Conservation (phyloP, 2,797 vertebrate genomes). For the Alectoris magna region DNA sequence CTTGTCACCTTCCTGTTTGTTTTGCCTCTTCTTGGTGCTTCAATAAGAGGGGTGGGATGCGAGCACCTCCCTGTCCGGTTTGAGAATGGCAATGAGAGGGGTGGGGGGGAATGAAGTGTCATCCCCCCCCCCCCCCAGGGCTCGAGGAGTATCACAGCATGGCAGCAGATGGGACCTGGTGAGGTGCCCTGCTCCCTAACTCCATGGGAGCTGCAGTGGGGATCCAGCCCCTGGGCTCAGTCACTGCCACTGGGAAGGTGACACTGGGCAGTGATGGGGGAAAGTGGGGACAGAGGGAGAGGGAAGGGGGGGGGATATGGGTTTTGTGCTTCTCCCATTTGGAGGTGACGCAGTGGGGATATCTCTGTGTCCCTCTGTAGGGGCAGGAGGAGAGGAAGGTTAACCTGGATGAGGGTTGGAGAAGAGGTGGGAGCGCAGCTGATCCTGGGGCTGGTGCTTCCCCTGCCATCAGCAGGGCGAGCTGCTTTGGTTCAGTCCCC, state of each 20-base stretch:
- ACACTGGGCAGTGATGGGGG: neutral
- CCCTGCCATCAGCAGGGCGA: neutral
- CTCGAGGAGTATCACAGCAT: fast-evolving
- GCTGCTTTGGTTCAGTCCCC: neutral
- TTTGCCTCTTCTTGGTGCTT: neutral
- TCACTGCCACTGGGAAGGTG: fast-evolving
- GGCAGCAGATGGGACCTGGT: neutral
- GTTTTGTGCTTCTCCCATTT: neutral
- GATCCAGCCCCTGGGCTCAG: fast-evolving
- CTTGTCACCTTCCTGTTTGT: conserved; percentile 65
- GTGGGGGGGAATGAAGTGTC: neutral
- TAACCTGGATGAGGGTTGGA: neutral
- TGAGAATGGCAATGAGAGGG: neutral
- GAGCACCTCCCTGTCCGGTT: neutral
- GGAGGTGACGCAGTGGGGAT: neutral
- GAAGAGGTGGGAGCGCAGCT: neutral
- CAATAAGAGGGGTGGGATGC: neutral
- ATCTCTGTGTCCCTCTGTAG: neutral
- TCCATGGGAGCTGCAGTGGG: conserved; percentile 19
- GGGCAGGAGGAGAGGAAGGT: neutral
- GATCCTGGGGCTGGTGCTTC: neutral
- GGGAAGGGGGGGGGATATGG: fast-evolving
- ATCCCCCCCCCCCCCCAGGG: neutral
- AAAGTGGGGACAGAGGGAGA: neutral
- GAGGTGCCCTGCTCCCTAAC: neutral